Evolutionary conservation across 1,140 invertebrate species (phyloP), one percentile per base, ranked within the genome.

Genomic region (Rhizoglyphus robini): DNA sequence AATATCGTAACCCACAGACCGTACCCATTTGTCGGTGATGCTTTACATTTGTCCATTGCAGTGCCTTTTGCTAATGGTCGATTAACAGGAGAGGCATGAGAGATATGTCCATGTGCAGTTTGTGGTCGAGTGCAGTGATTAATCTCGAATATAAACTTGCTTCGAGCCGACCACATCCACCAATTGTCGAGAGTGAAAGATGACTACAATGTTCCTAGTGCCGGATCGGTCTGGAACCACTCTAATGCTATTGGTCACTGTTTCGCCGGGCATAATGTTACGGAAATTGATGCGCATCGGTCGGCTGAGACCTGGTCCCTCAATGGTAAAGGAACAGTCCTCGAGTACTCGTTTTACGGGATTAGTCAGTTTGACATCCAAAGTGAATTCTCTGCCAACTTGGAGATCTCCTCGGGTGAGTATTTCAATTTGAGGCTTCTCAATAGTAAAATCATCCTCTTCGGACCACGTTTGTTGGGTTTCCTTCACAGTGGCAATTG

Each of bases 391-490:
- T 70, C 84, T 74, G 4, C 81, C 82, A 11, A 85, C 81, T 18
- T 30, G 46, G 20, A 64, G 31, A n/a, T 15, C 11, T 38, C 63
- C 63, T n/a, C 63, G 1, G 1, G 63, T 64, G 41, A 36, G 23
- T 11, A 64, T 49, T 36, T 49, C 27, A 5, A 64, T 47, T 20
- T 64, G 63, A 11, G 63, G 63, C 27, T 57, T 49, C 3, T 64
- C 63, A 65, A 68, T 47, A 32, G 36, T 18, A 63, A 93, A 90
- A 75, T 92, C 88, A 72, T 91, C 88, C 76, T 91, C 87, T 0
- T 87, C 87, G 70, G 87, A 90, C 73, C 90, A 93, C 71, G 91
- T 88, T 72, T 84, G 92, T 57, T 88, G 83, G 0, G 84, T 91
- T 61, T 90, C 85, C 30, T 84, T 81, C 3, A 95, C 87, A 0